Evolutionary conservation across 2,888 invertebrate genomes (phyloP).

Genomic region (Tubulanus polymorphus): DNA sequence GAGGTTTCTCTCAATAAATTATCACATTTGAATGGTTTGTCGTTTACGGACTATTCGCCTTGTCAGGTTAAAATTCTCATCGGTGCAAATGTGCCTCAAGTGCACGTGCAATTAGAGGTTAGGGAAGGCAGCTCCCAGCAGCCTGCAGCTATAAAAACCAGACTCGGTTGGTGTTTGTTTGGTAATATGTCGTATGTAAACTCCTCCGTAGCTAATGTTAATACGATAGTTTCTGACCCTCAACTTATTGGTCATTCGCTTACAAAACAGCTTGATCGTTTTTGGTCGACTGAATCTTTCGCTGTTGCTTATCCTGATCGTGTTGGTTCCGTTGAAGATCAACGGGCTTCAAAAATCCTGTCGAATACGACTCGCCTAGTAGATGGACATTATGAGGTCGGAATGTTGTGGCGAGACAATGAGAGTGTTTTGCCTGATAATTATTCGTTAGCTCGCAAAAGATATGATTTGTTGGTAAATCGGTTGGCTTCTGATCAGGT

Average conservation of each 20-base stretch:
- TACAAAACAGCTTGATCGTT: not conserved
- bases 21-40: not conserved
- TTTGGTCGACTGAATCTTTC: not conserved
- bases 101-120: not conserved
- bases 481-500: not conserved
- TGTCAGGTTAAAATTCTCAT: not conserved
- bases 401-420: not conserved
- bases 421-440: not conserved
- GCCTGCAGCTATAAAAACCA: not conserved
- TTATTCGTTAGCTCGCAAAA: not conserved
- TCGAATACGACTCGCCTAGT: not conserved
- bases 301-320: too few relatives aligned
- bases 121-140: not conserved
- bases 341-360: not conserved
- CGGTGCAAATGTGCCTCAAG: not conserved
- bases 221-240: not conserved
- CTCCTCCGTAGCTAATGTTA: too few relatives aligned
- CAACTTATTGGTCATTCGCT: not conserved
- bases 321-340: not conserved
- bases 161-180: not conserved
- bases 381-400: not conserved
- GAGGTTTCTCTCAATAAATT: not conserved
- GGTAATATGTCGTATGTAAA: too few relatives aligned
- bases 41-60: not conserved
- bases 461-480: not conserved